Base-by-base conservation (phyloP, 2,113 vertebrate species). In the Arothron firmamentum region DNA sequence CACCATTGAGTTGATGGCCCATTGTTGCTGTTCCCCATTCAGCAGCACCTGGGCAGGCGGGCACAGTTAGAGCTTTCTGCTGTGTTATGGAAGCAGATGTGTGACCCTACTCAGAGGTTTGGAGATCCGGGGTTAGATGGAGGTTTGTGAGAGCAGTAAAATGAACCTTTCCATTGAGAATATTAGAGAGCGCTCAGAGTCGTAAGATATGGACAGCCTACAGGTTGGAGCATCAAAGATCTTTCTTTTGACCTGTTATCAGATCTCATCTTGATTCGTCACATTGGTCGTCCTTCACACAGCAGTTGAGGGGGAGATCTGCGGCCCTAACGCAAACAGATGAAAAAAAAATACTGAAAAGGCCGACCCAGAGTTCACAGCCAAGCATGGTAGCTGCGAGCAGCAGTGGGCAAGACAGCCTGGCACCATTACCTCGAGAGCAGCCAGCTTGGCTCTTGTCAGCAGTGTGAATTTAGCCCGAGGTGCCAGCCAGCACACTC, bases 401-500 rank as follows among this genome's bases (percentile, higher is more conserved):
- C 76, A 78, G 67, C 52, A 80, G 66, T 0, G 56, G 79, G 59
- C 72, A 77, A 81, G 84, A 87, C 85, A 85, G 5, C 31, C 81
- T 80, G 85, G 82, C 87, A 85, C 81, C 81, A 71, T 60, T 13
- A 69, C 69, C 53, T 62, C 67, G 68, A 69, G 70, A 76, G 55
- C 70, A 65, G 78, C 74, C 75, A 57, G 61, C 38, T 41, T 48
- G 6, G 38, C 61, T 77, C 64, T 64, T 67, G 74, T 82, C 81
- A 79, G 65, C 78, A 72, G 77, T 76, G 70, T 79, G 72, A 81
- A 62, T 77, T 65, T 83, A 52, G 74, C 52, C 67, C 77, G 59
- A 78, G 81, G 84, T 70, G 70, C 74, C 72, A 70, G 79, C 68
- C 78, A 62, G 68, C 23, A 28, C 77, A 81, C 85, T 82, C 85